These are phyloP conservation scores for Leptosomus discolor DNA, from an alignment of 2,113 vertebrate species.

Conservation along the genomic window DNA sequence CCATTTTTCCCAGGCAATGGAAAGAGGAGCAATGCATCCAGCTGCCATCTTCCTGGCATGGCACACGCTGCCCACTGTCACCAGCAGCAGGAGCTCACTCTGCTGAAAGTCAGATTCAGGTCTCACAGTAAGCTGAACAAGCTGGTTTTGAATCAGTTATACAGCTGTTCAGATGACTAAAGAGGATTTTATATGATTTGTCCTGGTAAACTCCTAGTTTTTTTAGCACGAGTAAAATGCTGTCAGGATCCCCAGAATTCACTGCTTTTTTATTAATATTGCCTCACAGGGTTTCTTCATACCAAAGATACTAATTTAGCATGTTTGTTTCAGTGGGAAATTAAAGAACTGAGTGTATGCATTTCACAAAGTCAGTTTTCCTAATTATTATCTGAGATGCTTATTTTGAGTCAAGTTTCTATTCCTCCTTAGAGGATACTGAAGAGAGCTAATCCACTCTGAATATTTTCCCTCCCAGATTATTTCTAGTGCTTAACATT, in stretches of 20 bases:
- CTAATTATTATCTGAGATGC: background rate
- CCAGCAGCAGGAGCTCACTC: background rate
- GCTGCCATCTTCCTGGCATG: background rate
- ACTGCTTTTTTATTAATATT: background rate
- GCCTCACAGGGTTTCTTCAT: background rate
- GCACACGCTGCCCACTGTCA: accelerated
- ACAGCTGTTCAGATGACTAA: background rate
- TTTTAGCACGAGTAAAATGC: background rate
- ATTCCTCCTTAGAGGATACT: background rate
- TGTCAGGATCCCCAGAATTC: background rate
- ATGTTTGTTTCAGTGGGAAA: background rate
- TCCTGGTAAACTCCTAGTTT: background rate
- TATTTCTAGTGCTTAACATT: background rate
- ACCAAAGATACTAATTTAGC: background rate
- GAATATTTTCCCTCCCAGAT: background rate
- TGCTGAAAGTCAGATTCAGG: background rate
- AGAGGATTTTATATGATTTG: background rate
- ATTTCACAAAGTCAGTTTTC: background rate
- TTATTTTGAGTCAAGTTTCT: constrained; percentile 23
- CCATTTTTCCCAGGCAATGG: background rate
- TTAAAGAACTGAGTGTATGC: background rate
- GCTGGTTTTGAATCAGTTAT: background rate
- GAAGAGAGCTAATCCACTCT: background rate
- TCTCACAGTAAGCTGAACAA: background rate
- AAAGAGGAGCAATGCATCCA: background rate